Evolutionary conservation across 2,797 vertebrate genomes (phyloP).

Genomic region (Megaceryle alcyon): DNA sequence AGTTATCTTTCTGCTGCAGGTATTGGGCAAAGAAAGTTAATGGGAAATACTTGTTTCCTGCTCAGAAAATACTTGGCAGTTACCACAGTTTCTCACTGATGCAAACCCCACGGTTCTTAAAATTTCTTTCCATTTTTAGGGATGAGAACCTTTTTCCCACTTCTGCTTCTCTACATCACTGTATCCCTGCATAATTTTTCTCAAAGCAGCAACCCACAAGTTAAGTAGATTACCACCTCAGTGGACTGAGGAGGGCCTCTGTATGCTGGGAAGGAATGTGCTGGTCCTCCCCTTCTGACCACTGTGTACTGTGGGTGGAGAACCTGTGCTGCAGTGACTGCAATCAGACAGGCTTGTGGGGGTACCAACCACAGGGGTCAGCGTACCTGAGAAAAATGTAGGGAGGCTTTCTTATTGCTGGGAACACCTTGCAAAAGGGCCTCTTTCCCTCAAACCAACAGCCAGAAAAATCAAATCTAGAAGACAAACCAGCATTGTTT

Average conservation of each 20-base stretch:
- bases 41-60: not conserved
- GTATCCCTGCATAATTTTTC: not conserved
- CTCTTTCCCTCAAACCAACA: not conserved
- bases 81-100: not conserved
- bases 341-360: not conserved
- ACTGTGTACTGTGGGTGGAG: fast-evolving
- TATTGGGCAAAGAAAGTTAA: not conserved
- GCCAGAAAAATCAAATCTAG: not conserved
- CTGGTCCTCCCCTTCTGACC: not conserved
- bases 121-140: not conserved
- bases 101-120: not conserved
- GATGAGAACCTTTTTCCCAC: not conserved
- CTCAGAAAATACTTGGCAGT: not conserved
- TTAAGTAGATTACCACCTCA: not conserved
- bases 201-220: not conserved
- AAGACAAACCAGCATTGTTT: not conserved
- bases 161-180: not conserved
- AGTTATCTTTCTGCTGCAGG: not conserved
- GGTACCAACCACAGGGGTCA: not conserved
- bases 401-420: not conserved
- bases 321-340: not conserved
- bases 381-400: not conserved
- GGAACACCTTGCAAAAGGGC: not conserved
- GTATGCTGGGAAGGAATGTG: not conserved
- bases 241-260: not conserved